Base-by-base conservation (phyloP, 2,113 vertebrate species). In the Butastur rufipennis region DNA sequence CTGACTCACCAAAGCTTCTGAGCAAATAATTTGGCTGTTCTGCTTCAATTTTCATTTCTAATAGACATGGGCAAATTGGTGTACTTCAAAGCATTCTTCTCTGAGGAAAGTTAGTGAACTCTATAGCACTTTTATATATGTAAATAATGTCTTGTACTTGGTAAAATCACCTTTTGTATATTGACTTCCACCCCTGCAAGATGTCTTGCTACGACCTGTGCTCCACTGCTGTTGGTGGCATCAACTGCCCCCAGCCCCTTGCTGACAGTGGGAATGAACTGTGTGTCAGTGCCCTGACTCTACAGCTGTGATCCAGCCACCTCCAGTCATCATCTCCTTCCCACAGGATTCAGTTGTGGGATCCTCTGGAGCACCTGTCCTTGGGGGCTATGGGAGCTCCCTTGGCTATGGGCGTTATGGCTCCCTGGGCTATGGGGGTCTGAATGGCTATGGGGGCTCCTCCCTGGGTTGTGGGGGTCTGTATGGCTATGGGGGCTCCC, bases 171-270 rank as follows among this genome's bases (percentile, higher is more conserved):
- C 17, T 47, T 26, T 55, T 86, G 29, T 3, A 96, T 91, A 16
- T 32, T 10, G 3, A 59, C 14, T 3, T 70, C 65, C 59, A 38
- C 4, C 74, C 65, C 18, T 65, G 0, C 8, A 0, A 74, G 32
- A 96, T 95, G 94, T 81, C 94, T 45, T 95, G 77, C 91, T 92
- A 87, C 0, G 86, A 96, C 47, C 75, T 91, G 75, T 73, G 3
- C 43, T 21, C 83, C 79, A 5, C 6, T n/a, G 31, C 58, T 6
- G 25, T 13, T 29, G 27, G 18, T 0, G 68, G 90, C 6, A 0
- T 88, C 7, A 0, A 6, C 11, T 23, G 45, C 1, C 91, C 94
- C 16, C 94, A 93, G 79, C 94, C 83, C 45, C 1, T 93, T 1
- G 16, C 27, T 34, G 22, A 70, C 81, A 83, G 45, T 83, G 81